Base-by-base conservation (phyloP, 2,888 invertebrate species). In the Chrysotoxum bicinctum region DNA sequence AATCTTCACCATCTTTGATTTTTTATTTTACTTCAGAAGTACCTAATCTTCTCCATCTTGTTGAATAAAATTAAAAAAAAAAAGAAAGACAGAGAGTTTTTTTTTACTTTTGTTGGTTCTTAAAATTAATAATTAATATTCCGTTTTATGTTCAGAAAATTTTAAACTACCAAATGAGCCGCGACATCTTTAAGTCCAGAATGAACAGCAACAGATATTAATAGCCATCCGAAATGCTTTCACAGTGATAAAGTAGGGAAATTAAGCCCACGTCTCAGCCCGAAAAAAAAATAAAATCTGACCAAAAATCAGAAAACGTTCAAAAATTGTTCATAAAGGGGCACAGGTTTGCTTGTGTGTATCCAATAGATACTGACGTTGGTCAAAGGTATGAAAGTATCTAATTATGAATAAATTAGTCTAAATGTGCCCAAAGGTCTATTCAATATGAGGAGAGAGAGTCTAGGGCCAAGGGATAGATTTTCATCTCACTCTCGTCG, bases 371-470 rank as follows among this genome's bases (percentile, higher is more conserved):
- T 43, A 10, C 16, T 43, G 43, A 60, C 19, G 21, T 14, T 37
- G 12, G 19, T 6, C n/a, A n/a, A 78, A 52, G 45, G 64, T 62
- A 72, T 76, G 40, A 74, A 69, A 70, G 50, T 72, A 64, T 32
- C 64, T 80, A 81, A 85, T 80, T 85, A 85, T 85, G 85, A 85
- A 85, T 85, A 81, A 77, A 85, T 85, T 85, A 81, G 73, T 73
- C 76, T 32, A 32, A 60, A 52, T 50, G 62, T 37, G 26, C 64
- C 10, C 23, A 45, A 26, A 35, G 43, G 54, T 64, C 52, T 54
- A 1, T 48, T 5, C 6, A 35, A 0, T 7, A 45, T 45, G 8
- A 0, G 21, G 32, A 35, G 14, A 48, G 16, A 19, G 19, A 37
- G 56, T 74, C 26, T 74, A 19, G 16, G 54, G 26, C 7, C 16